Evolutionary conservation across 2,113 vertebrate genomes (phyloP).

Genomic region (Tyto alba): DNA sequence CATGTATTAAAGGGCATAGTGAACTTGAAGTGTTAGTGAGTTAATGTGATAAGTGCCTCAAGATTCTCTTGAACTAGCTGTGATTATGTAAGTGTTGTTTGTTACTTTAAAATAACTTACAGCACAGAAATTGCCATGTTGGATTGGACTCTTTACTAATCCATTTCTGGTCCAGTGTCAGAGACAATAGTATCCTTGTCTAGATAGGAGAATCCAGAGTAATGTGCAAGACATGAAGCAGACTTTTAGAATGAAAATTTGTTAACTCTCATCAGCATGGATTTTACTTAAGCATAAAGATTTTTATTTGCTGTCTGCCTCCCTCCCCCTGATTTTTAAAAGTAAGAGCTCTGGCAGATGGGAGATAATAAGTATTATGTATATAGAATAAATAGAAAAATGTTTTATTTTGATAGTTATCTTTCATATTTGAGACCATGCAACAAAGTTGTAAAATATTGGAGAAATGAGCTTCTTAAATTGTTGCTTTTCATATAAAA

Average conservation of each 20-base stretch:
- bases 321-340: neutral
- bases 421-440: neutral
- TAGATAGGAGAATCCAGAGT: neutral
- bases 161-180: neutral
- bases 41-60: slow-evolving; percentile 12
- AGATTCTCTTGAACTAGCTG: neutral
- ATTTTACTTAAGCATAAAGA: neutral
- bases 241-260: neutral
- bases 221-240: neutral
- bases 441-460: neutral
- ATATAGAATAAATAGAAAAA: neutral
- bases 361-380: neutral
- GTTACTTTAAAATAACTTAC: neutral
- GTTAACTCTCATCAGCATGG: neutral
- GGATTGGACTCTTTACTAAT: neutral
- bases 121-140: neutral
- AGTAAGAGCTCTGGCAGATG: neutral
- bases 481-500: neutral
- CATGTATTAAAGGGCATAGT: neutral
- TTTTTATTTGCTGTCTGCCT: neutral
- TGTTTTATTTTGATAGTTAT: neutral
- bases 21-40: slow-evolving; percentile 24
- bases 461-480: neutral
- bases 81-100: neutral
- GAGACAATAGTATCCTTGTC: neutral